These are phyloP conservation scores for Cynopterus sphinx DNA, from an alignment of 2,797 vertebrate species.

Conservation along the genomic window DNA sequence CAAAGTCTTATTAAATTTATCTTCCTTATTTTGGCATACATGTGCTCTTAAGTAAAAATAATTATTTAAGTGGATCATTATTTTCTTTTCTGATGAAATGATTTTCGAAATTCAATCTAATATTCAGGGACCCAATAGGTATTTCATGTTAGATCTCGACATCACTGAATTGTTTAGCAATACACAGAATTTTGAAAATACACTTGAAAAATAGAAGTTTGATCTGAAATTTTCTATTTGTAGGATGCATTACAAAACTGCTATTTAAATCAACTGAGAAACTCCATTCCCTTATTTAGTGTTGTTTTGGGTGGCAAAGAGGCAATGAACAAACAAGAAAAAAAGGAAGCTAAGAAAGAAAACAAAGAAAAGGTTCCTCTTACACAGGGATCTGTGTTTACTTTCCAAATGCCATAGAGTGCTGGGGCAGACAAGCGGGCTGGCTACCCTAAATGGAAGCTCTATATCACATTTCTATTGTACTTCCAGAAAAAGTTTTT, in stretches of 20 bases:
- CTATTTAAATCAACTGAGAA: neutral
- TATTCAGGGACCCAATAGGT: neutral
- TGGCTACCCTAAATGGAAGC: neutral
- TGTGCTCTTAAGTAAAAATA: slow-evolving; percentile 38
- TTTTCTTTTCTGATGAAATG: slow-evolving; percentile 28
- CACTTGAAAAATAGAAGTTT: neutral
- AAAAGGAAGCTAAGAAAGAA: neutral
- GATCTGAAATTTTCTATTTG: neutral
- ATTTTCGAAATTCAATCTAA: slow-evolving; percentile 12
- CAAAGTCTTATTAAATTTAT: neutral
- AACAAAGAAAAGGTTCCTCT: neutral
- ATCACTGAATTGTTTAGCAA: neutral
- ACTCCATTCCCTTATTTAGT: neutral
- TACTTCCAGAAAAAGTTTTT: neutral
- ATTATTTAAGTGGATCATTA: neutral
- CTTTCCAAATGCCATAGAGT: neutral
- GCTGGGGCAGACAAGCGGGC: neutral
- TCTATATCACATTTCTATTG: neutral
- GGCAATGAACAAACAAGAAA: neutral
- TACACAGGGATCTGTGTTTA: neutral
- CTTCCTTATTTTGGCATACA: neutral
- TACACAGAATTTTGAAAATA: neutral
- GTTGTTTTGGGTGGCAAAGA: neutral
- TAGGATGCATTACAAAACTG: neutral
- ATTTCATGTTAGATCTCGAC: neutral